Conservation (phyloP, 2,113 vertebrate species). For the human region DNA sequence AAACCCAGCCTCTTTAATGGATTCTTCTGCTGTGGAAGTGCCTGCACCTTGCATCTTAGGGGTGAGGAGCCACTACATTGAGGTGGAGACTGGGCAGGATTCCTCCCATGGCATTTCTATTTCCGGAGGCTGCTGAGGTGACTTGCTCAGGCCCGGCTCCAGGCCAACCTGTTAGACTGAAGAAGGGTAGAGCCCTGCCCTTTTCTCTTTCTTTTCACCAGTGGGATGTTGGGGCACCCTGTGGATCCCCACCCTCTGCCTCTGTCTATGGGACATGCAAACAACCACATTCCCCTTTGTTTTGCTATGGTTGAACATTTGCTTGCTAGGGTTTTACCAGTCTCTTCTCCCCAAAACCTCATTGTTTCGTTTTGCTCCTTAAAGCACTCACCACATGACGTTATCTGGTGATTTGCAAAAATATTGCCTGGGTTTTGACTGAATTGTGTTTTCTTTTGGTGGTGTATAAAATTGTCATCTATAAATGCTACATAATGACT, state of each 20-base stretch:
- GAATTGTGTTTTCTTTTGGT: not conserved
- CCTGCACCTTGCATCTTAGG: accelerated
- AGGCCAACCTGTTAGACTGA: not conserved
- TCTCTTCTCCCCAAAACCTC: not conserved
- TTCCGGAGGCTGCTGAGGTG: not conserved
- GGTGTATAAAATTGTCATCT: not conserved
- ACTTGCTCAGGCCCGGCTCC: not conserved
- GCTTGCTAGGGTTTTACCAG: not conserved
- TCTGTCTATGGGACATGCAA: not conserved
- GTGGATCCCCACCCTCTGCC: accelerated
- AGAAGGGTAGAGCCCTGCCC: accelerated
- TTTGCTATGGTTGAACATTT: not conserved
- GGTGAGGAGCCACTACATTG: accelerated
- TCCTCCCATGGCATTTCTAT: accelerated
- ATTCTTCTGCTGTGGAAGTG: no score
- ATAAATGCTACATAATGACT: not conserved
- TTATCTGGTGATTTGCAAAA: not conserved
- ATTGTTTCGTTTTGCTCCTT: not conserved
- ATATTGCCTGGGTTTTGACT: not conserved
- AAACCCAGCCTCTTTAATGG: no score
- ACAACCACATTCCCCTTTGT: not conserved
- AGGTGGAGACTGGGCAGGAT: no score
- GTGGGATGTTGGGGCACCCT: not conserved
- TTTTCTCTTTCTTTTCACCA: not conserved
- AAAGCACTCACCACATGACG: no score